Evolutionary conservation across 35 echinoderm and acorn worm genomes (phyloP).

Genomic region (Lytechinus pictus): DNA sequence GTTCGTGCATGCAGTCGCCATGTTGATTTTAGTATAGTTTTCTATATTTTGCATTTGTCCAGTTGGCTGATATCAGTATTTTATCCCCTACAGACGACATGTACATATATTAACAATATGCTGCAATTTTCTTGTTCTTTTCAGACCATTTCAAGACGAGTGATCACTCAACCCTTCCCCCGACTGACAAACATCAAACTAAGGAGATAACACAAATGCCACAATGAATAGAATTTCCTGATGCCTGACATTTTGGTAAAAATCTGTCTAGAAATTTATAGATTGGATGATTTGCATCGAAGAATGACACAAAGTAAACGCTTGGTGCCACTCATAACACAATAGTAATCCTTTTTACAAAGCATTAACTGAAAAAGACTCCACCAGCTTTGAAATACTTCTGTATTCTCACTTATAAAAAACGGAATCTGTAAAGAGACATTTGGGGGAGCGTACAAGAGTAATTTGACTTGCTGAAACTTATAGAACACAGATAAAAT

Average conservation of each 20-base stretch:
- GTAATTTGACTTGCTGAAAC: no score
- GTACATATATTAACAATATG: not conserved
- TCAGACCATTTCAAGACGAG: not conserved
- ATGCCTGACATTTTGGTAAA: not conserved
- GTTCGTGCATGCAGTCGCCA: no score
- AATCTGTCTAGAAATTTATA: not conserved
- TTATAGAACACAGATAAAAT: no score
- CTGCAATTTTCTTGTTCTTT: not conserved
- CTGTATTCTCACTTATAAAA: no score
- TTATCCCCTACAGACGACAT: no score
- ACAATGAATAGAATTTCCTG: not conserved
- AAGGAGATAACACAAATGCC: no score
- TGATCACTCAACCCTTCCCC: not conserved
- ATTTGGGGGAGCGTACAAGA: no score
- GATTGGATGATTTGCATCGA: not conserved
- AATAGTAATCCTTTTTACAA: not conserved
- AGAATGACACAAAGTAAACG: not conserved
- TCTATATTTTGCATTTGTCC: no score
- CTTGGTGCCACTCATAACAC: not conserved
- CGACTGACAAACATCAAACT: not conserved
- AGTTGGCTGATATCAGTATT: no score
- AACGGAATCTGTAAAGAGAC: no score
- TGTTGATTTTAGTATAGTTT: no score
- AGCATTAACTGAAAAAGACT: not conserved
- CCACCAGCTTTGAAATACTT: no score